Evolutionary conservation across 1,140 invertebrate genomes (phyloP).

Genomic region (Aphis craccivora): DNA sequence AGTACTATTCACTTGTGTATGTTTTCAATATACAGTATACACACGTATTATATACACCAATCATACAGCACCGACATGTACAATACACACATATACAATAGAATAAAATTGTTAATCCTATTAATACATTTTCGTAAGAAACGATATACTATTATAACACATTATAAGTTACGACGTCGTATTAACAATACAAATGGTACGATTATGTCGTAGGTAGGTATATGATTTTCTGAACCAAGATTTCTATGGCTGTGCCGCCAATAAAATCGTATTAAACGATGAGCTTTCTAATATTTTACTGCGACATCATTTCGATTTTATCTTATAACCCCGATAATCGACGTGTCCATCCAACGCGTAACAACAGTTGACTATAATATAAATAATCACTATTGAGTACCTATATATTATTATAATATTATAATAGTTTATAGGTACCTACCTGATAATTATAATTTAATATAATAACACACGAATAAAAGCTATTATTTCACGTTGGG

Average conservation of each 20-base stretch:
- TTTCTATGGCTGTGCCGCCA: neutral
- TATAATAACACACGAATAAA: neutral
- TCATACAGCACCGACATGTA: neutral
- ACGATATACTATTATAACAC: neutral
- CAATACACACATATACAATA: neutral
- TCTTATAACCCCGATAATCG: neutral
- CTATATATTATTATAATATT: neutral
- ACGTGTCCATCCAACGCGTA: neutral
- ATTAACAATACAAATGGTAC: neutral
- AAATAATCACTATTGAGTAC: neutral
- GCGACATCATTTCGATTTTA: neutral
- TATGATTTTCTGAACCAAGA: neutral
- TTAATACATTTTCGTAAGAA: neutral
- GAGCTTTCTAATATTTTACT: slow-evolving; percentile 9
- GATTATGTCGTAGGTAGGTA: too few species aligned
- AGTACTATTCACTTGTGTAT: neutral
- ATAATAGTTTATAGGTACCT: neutral
- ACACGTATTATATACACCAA: neutral
- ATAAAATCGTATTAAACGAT: neutral
- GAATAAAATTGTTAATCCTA: neutral
- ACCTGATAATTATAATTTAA: neutral
- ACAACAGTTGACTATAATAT: neutral
- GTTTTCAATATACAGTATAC: too few species aligned
- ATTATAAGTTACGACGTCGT: neutral
- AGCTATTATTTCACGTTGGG: neutral